Conservation (phyloP, 2,113 vertebrate species). For the Ceyx cyanopectus region DNA sequence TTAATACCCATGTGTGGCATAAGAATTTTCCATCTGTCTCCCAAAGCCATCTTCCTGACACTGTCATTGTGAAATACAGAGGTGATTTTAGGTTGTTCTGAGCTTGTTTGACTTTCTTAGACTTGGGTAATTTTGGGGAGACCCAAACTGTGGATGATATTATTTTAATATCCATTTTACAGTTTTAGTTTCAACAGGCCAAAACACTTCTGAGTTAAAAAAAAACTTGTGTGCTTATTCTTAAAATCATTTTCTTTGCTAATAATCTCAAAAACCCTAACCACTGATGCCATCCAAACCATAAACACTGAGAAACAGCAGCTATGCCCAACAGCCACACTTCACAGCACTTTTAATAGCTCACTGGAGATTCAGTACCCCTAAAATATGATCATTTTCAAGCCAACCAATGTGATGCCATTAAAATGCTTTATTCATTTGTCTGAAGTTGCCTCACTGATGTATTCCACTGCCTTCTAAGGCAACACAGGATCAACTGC, state of each 20-base stretch:
- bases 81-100: neutral
- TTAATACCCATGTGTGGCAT: neutral
- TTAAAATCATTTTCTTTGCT: neutral
- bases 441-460: slow-evolving; percentile 42
- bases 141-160: neutral
- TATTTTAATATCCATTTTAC: neutral
- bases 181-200: neutral
- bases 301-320: neutral
- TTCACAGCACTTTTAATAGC: neutral
- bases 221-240: neutral
- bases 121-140: neutral
- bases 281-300: neutral
- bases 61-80: neutral
- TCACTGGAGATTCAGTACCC: neutral
- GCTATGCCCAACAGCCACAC: neutral
- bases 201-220: neutral
- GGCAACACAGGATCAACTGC: slow-evolving; percentile 27
- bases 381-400: neutral
- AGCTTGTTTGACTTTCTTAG: neutral
- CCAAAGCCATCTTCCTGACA: neutral
- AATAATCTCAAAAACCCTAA: neutral
- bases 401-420: neutral
- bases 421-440: slow-evolving; percentile 23
- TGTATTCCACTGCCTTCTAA: slow-evolving; percentile 16
- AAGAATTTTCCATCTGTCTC: neutral